A percentile compares a stretch with the other conserved stretches of the same genome.
Conservation (phyloP, 2,797 vertebrate genomes). For the Australoheros facetus region DNA sequence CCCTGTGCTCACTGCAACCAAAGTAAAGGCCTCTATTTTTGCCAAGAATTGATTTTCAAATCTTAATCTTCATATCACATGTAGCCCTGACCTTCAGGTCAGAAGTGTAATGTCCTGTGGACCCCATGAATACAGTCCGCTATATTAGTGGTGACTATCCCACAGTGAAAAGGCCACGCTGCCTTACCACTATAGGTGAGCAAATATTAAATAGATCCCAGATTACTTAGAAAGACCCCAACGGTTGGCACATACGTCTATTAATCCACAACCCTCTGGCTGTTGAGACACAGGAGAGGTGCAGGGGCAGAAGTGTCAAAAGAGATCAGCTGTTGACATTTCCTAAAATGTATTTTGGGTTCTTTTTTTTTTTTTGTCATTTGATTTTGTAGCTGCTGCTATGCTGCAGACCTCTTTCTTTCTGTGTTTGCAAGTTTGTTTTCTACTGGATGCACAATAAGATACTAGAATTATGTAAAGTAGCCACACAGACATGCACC, state of each 20-base stretch:
- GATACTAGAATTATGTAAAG: slow-evolving; percentile 52
- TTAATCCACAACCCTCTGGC: slow-evolving; percentile 47
- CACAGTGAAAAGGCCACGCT: slow-evolving; percentile 51
- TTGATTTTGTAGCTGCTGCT: slow-evolving; percentile 16
- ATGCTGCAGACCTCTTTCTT: slow-evolving; percentile 12
- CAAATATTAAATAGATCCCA: slow-evolving; percentile 55
- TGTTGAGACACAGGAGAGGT: slow-evolving; percentile 32
- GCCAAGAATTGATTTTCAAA: slow-evolving; percentile 6
- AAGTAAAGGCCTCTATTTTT: slow-evolving; percentile 26
- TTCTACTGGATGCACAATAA: slow-evolving; percentile 34
- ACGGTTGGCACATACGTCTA: slow-evolving; percentile 45
- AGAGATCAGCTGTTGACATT: slow-evolving; percentile 60
- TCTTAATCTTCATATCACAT: slow-evolving; percentile 29
- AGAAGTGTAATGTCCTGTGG: background rate
- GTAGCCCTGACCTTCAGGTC: slow-evolving; percentile 24
- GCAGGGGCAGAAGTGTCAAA: slow-evolving; percentile 52
- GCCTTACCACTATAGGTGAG: slow-evolving; percentile 31
- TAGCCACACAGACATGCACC: slow-evolving; percentile 30
- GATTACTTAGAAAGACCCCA: slow-evolving; percentile 49
- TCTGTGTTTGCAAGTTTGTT: slow-evolving; percentile 38
- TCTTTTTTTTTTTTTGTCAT: slow-evolving; percentile 10
- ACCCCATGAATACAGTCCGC: slow-evolving; percentile 17
- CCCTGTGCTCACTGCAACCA: slow-evolving; percentile 19
- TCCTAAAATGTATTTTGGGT: slow-evolving; percentile 32
- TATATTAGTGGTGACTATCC: slow-evolving; percentile 21